phyloP scores from a whole-genome alignment of 1,140 invertebrate genomes.

The Drosophila sp. region DNA sequence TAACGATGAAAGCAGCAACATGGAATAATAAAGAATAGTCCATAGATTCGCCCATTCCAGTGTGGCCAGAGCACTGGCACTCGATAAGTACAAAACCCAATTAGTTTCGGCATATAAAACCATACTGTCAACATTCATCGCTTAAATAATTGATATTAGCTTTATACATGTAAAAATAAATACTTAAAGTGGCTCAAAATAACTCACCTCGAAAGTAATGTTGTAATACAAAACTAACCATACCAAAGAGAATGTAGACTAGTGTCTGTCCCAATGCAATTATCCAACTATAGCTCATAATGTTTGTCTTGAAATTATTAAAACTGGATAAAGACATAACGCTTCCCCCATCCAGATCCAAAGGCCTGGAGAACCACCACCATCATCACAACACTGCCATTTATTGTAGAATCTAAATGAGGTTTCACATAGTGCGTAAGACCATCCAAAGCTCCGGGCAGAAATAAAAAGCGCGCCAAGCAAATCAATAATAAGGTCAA shows the following conservation, averaged over 20 bases:
- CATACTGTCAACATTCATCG: background rate
- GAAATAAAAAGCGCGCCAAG: constrained; percentile 57
- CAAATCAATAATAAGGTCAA: constrained; percentile 50
- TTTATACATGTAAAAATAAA: background rate
- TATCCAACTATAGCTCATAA: constrained; percentile 73
- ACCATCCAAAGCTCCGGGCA: constrained; percentile 91
- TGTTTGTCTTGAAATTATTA: constrained; percentile 93
- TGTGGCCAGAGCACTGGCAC: constrained; percentile 49
- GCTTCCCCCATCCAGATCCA: constrained; percentile 96
- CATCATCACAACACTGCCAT: constrained; percentile 24
- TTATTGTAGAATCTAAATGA: background rate
- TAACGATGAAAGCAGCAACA: constrained; percentile 55
- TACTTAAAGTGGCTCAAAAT: no score
- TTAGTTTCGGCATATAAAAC: constrained; percentile 13
- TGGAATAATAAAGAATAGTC: constrained; percentile 64
- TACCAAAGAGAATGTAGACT: constrained; percentile 61
- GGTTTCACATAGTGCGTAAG: constrained; percentile 92
- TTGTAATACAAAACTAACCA: constrained; percentile 58
- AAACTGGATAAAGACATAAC: constrained; percentile 95
- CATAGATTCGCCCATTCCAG: constrained; percentile 59
- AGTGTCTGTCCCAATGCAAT: constrained; percentile 67
- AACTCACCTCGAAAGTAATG: constrained; percentile 44
- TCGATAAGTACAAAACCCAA: constrained; percentile 62
- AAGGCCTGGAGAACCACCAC: constrained; percentile 85
- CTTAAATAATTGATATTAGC: background rate